Conservation (phyloP, 2,797 vertebrate species). For the Todus mexicanus region DNA sequence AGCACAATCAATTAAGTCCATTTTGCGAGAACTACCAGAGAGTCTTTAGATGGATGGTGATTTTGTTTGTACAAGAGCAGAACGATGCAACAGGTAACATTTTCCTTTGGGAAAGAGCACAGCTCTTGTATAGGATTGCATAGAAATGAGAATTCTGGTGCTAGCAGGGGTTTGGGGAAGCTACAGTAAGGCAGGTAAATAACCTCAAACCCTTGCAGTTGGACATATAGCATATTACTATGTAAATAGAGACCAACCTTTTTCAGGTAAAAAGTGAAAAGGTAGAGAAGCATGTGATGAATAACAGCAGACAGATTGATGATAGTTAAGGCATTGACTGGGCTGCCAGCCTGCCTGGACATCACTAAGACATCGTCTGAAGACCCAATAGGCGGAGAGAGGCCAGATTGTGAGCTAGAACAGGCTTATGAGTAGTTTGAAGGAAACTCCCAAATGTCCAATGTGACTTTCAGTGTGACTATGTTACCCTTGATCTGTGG, state of each 20-base stretch:
- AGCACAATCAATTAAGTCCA: background rate
- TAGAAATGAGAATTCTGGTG: background rate
- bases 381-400: background rate
- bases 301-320: background rate
- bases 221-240: background rate
- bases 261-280: background rate
- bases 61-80: background rate
- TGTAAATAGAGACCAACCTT: background rate
- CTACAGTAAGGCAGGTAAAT: background rate
- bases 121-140: background rate
- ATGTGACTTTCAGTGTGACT: background rate
- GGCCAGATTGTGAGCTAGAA: background rate
- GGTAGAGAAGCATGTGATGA: background rate
- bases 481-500: background rate
- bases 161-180: background rate
- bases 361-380: background rate
- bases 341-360: background rate
- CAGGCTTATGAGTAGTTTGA: background rate
- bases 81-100: background rate
- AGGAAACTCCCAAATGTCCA: background rate
- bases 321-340: background rate
- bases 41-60: background rate
- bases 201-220: background rate
- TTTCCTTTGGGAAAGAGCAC: background rate
- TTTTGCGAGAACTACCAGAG: slow-evolving; percentile 3